A percentile compares a stretch with the other conserved stretches of the same genome.
These are phyloP conservation scores for Eupithecia abbreviata DNA, from an alignment of 2,888 invertebrate genomes.

Conservation along the genomic window DNA sequence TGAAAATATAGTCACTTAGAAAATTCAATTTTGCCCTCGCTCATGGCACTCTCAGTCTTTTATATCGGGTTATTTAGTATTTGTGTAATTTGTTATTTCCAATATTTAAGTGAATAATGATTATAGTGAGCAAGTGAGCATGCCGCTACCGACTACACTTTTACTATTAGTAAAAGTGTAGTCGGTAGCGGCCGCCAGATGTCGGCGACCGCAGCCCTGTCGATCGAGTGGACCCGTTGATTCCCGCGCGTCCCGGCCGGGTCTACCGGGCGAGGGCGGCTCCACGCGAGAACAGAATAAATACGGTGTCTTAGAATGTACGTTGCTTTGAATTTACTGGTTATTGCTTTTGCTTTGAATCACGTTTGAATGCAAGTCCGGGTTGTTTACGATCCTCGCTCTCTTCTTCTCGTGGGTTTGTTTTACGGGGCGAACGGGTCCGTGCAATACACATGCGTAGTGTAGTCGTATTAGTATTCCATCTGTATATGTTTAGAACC, in stretches of 20 bases:
- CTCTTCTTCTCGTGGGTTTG: background rate
- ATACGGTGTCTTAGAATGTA: conserved; percentile 2
- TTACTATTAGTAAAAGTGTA: background rate
- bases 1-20: too few relatives aligned
- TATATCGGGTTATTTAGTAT: background rate
- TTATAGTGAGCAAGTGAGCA: too few relatives aligned
- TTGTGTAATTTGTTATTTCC: too few relatives aligned
- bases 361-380: conserved; percentile 8
- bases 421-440: background rate
- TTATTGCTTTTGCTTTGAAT: background rate
- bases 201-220: background rate
- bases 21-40: too few relatives aligned
- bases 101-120: too few relatives aligned
- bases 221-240: too few relatives aligned
- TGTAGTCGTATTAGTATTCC: background rate
- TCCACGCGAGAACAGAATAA: conserved; percentile 1
- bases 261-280: background rate
- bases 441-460: background rate
- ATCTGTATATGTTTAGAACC: background rate
- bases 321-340: conserved; percentile 1
- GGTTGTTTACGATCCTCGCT: background rate
- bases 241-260: too few relatives aligned
- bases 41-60: too few relatives aligned
- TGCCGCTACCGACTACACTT: too few relatives aligned
- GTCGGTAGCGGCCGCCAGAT: background rate